These are phyloP conservation scores for Temnothorax ravouxi DNA, from an alignment of 2,888 invertebrate genomes.

Conservation along the genomic window DNA sequence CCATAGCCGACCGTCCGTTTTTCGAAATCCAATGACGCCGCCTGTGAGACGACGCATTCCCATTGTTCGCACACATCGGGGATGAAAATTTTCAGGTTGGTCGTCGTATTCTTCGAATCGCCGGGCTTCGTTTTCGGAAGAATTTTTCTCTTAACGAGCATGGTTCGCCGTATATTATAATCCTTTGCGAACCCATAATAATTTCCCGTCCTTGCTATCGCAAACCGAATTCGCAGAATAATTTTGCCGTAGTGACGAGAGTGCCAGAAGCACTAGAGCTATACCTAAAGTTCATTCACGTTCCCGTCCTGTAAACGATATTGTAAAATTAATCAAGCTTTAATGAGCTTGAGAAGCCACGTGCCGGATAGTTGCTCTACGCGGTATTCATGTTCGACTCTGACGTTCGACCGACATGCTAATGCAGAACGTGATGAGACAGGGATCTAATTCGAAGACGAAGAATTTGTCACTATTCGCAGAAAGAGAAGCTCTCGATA, in stretches of 20 bases:
- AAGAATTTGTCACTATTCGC: background rate
- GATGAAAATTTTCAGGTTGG: conserved; percentile 20
- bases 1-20: conserved; percentile 38
- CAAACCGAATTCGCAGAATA: background rate
- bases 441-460: background rate
- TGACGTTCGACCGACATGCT: background rate
- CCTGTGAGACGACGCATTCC: conserved; percentile 5
- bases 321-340: conserved; percentile 7
- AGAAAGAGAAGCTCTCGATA: conserved; percentile 10
- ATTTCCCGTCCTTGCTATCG: background rate
- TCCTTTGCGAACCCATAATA: background rate
- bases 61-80: conserved; percentile 19
- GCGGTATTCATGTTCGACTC: background rate
- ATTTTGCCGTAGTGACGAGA: background rate
- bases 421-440: conserved; percentile 5
- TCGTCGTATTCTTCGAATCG: background rate
- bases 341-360: background rate
- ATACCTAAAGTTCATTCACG: background rate
- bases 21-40: conserved; percentile 57
- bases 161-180: background rate
- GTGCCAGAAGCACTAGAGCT: background rate
- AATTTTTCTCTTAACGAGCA: background rate
- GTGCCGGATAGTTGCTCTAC: background rate
- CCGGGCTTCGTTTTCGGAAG: background rate
- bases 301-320: background rate